These are phyloP conservation scores for Daubentonia madagascariensis DNA, from an alignment of 2,113 vertebrate genomes.

Conservation along the genomic window DNA sequence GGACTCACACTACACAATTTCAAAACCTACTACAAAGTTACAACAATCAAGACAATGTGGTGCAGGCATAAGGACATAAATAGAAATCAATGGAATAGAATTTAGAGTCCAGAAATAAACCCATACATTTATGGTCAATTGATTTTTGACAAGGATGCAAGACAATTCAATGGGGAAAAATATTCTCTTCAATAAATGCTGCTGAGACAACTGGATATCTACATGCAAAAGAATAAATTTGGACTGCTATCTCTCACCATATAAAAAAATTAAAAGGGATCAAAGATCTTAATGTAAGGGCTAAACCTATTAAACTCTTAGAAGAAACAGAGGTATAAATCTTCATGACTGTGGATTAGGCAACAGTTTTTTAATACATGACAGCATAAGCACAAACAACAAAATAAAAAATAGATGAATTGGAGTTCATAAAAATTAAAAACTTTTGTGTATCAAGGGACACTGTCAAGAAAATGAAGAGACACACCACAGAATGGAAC, in stretches of 20 bases:
- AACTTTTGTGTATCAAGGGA: no score
- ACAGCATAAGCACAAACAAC: no score
- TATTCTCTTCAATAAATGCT: background rate
- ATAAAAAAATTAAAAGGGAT: background rate
- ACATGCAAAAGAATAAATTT: background rate
- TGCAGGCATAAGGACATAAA: background rate
- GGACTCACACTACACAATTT: background rate
- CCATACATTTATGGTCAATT: background rate
- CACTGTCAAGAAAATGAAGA: no score
- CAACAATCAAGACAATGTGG: background rate
- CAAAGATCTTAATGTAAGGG: background rate
- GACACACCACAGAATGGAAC: no score
- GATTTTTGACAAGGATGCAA: background rate
- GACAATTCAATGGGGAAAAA: background rate
- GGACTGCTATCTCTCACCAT: background rate
- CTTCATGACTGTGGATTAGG: no score
- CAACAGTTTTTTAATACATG: no score
- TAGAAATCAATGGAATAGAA: background rate
- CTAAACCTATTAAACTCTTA: background rate
- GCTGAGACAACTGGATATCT: background rate
- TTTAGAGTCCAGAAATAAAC: background rate
- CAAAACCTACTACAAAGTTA: background rate
- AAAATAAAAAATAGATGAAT: no score
- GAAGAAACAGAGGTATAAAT: background rate
- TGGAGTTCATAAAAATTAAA: no score